A percentile compares a stretch with the other conserved stretches of the same genome.
phyloP scores from a whole-genome alignment of 92 coral and sea anemone species.

The Bergia sp. region DNA sequence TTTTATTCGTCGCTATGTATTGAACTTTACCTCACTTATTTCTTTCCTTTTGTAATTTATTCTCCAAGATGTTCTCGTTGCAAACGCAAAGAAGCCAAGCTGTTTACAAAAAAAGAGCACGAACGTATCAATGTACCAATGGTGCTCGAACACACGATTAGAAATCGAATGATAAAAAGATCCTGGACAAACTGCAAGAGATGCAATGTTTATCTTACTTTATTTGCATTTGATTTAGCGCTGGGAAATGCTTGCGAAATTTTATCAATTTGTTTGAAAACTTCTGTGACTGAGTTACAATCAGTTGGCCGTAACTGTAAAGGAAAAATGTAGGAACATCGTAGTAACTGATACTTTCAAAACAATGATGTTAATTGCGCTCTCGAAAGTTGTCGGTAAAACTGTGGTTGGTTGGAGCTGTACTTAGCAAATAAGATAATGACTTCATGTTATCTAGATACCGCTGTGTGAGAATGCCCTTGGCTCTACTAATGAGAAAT shows the following conservation, averaged over 20 bases:
- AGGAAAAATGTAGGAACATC: background rate
- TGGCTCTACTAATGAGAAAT: background rate
- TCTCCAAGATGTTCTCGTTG: background rate
- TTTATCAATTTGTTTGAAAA: too few species aligned
- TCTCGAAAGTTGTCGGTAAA: background rate
- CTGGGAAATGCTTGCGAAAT: background rate
- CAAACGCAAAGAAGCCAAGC: background rate
- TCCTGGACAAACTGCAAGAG: background rate
- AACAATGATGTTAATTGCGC: background rate
- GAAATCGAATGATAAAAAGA: background rate
- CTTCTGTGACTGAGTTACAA: background rate
- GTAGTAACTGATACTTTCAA: background rate
- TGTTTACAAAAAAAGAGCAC: background rate
- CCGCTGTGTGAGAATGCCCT: background rate
- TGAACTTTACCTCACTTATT: background rate
- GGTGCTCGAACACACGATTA: background rate
- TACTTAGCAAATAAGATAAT: background rate
- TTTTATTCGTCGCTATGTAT: background rate
- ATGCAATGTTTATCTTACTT: background rate
- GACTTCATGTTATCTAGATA: background rate
- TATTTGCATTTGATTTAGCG: background rate
- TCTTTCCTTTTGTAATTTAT: background rate
- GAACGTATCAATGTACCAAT: background rate
- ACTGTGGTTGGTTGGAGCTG: background rate
- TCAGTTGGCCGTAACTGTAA: background rate